A percentile compares a stretch with the other conserved stretches of the same genome.
Conservation (phyloP, 2,113 vertebrate genomes). For the Myodes glareolus region DNA sequence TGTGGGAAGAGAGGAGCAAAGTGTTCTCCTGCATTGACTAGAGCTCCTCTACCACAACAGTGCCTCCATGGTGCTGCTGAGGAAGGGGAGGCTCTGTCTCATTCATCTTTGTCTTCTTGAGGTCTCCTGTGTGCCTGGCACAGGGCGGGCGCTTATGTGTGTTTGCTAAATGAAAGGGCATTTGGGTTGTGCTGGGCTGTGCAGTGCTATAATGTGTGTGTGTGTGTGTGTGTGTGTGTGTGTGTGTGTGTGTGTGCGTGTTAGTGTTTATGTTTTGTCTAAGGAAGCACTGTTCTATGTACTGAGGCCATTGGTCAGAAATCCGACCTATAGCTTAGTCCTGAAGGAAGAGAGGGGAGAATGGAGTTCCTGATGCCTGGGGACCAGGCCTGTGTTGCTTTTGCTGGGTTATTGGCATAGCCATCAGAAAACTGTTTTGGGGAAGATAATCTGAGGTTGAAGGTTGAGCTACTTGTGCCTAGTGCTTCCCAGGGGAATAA, state of each 20-base stretch:
- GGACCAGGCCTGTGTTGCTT: conserved; percentile 15
- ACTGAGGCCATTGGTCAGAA: not conserved
- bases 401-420: not conserved
- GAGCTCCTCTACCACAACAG: not conserved
- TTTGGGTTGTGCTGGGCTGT: conserved; percentile 14
- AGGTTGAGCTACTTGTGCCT: not conserved
- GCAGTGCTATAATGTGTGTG: not conserved
- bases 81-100: conserved; percentile 11
- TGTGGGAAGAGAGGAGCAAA: not conserved
- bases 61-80: not conserved
- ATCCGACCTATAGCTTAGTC: not conserved
- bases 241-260: not conserved
- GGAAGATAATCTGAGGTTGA: not conserved
- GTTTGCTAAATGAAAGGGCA: conserved; percentile 33
- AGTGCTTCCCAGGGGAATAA: not conserved
- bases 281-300: not conserved
- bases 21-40: not conserved
- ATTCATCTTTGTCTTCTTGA: conserved; percentile 68
- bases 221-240: not conserved
- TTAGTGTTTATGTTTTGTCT: not conserved
- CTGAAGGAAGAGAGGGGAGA: not conserved
- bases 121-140: conserved; percentile 60
- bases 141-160: not conserved
- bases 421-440: not conserved
- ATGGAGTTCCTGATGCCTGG: not conserved